Evolutionary conservation across 2,888 invertebrate genomes (phyloP), one percentile per base, ranked within the genome.

Genomic region (Dione juno): DNA sequence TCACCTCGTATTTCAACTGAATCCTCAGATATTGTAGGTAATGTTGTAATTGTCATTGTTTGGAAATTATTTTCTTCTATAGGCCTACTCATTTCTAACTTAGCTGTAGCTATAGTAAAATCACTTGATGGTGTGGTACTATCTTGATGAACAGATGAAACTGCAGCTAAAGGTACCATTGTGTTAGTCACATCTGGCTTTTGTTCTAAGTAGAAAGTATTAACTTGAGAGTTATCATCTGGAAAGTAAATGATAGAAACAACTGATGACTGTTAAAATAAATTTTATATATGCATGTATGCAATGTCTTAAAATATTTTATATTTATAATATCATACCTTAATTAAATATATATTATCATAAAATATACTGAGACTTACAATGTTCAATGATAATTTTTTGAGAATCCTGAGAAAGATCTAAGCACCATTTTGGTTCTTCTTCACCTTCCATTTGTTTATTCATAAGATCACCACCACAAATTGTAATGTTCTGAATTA

Each of bases 351-450:
- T n/a, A n/a, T n/a, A n/a, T n/a, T n/a, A n/a, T n/a, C n/a, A n/a
- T n/a, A n/a, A n/a, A n/a, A n/a, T n/a, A n/a, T n/a, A n/a, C n/a
- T n/a, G n/a, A n/a, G n/a, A 28, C 87, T 85, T 82, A 88, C 88
- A 80, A 75, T 82, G 79, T 75, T 81, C 82, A 69, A 83, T 79
- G 61, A 83, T 79, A 64, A 84, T 76, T 75, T 83, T 82, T 74
- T 82, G 81, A 59, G 81, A 74, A 69, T 82, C 80, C 72, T 79
- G 80, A 65, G 78, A 76, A 75, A 85, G 78, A 78, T 85, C 83
- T 78, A 87, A 79, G 75, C 83, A 83, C 85, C 86, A 85, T 75
- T 84, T 84, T 66, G 78, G 74, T 74, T 80, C 82, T 54, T 59
- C 75, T 76, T 74, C 71, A 13, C 71, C 72, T 64, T 77, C 78